Percentiles rank a stretch among this genome's conserved stretches.
phyloP scores from a whole-genome alignment of 2,888 invertebrate species.

The Sturmia bella region DNA sequence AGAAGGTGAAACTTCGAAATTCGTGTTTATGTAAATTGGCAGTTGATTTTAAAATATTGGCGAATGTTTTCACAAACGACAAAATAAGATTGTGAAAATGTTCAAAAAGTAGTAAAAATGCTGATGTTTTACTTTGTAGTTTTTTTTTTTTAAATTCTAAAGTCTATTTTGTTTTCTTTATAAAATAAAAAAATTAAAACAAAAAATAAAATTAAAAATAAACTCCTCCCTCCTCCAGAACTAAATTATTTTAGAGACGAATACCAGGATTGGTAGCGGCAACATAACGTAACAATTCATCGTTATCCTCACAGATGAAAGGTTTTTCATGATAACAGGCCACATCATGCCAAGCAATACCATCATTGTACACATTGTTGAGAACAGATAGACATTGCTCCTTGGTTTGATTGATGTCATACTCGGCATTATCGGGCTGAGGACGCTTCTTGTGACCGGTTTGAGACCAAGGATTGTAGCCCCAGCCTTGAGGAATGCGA shows the following conservation, averaged over 20 bases:
- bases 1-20: not conserved
- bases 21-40: constrained; percentile 52
- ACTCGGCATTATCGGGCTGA: constrained; percentile 95
- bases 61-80: constrained; percentile 26
- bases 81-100: constrained; percentile 19
- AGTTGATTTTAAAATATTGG: constrained; percentile 46
- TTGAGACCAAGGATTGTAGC: constrained; percentile 94
- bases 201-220: constrained; percentile 73
- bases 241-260: constrained; percentile 85
- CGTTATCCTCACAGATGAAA: constrained; percentile 94
- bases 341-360: constrained; percentile 96
- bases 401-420: constrained; percentile 92
- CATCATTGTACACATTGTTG: constrained; percentile 96
- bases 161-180: constrained; percentile 79
- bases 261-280: constrained; percentile 92
- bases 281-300: constrained; percentile 92
- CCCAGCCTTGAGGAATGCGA: constrained; percentile 84
- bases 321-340: constrained; percentile 97
- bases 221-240: constrained; percentile 38
- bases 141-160: constrained; percentile 79
- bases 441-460: constrained; percentile 94
- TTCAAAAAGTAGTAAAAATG: constrained; percentile 66
- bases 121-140: constrained; percentile 40
- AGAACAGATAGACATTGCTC: constrained; percentile 93
- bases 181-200: constrained; percentile 76